Evolutionary conservation across 2,888 invertebrate genomes (phyloP).

Genomic region (Pterostichus madidus): DNA sequence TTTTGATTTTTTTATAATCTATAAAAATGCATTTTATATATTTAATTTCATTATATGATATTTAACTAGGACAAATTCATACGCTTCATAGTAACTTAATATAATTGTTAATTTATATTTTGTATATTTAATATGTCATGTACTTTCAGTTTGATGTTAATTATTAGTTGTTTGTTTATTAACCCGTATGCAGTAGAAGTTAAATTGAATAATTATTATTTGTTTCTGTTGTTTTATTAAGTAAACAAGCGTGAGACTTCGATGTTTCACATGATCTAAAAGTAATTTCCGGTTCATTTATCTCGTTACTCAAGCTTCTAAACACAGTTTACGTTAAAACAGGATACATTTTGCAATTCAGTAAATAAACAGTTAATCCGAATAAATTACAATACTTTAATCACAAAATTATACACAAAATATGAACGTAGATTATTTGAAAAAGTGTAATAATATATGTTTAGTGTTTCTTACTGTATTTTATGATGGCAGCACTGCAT

Average conservation of each 20-base stretch:
- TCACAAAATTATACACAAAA: too few relatives aligned
- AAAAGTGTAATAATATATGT: background rate
- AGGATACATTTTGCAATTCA: constrained; percentile 15
- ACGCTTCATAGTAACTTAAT: too few relatives aligned
- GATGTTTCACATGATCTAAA: constrained; percentile 41
- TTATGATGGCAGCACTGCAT: background rate
- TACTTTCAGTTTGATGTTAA: too few relatives aligned
- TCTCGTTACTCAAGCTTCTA: background rate
- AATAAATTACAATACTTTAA: background rate
- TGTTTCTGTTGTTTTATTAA: background rate
- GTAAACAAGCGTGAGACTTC: constrained; percentile 28
- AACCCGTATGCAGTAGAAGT: background rate
- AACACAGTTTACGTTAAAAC: background rate
- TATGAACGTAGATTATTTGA: too few relatives aligned
- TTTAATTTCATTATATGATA: too few relatives aligned
- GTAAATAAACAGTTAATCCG: constrained; percentile 10
- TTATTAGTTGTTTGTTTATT: background rate
- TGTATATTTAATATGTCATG: too few relatives aligned
- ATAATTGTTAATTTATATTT: too few relatives aligned
- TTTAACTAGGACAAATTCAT: too few relatives aligned
- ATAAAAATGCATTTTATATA: too few relatives aligned
- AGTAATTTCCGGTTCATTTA: constrained; percentile 31
- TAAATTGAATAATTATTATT: constrained; percentile 7
- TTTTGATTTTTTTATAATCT: too few relatives aligned
- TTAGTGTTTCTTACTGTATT: background rate